Evolutionary conservation across 2,113 vertebrate genomes (phyloP), one percentile per base, ranked within the genome.

Genomic region (Hystrix brachyura): DNA sequence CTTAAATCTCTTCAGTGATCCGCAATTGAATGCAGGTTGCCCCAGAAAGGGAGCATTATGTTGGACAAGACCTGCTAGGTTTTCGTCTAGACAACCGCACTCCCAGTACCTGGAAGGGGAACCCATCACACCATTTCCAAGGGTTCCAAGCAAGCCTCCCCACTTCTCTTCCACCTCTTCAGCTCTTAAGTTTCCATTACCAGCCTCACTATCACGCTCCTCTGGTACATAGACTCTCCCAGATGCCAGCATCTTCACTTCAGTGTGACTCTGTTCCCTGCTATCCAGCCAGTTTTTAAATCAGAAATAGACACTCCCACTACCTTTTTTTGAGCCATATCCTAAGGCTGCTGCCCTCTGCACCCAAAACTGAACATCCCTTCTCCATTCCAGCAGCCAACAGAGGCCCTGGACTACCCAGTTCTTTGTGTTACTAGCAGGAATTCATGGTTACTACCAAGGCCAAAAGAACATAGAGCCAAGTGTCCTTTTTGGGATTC

Each of bases 41-140:
- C 53, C 53, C 43, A 29, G 67, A 7, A 83, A 59, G n/a, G 4
- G 17, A 7, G 0, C 18, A 2, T 65, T 76, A 72, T 46, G 4
- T 32, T 60, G 32, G 18, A 23, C 34, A 80, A 38, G 48, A 83
- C 6, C 12, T 18, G 25, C 5, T 5, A 3, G 5, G 15, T 79
- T 62, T 93, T 62, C 46, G 55, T 5, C 15, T 8, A 71, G 5
- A 38, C 29, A 5, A n/a, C 17, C 0, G 43, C 2, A 12, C 3
- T 17, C 12, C 23, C 7, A 15, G 46, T 6, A 32, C 59, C 29
- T 25, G 9, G 14, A 64, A 67, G 25, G 5, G 38, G 64, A 84
- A 43, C 14, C 5, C 5, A 0, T 19, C 12, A 11, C 21, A 9
- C 13, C 51, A 4, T 48, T 19, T 0, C 15, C 21, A 14, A 7